Conservation (phyloP, 1,140 invertebrate species). For the Sinonovacula constricta region DNA sequence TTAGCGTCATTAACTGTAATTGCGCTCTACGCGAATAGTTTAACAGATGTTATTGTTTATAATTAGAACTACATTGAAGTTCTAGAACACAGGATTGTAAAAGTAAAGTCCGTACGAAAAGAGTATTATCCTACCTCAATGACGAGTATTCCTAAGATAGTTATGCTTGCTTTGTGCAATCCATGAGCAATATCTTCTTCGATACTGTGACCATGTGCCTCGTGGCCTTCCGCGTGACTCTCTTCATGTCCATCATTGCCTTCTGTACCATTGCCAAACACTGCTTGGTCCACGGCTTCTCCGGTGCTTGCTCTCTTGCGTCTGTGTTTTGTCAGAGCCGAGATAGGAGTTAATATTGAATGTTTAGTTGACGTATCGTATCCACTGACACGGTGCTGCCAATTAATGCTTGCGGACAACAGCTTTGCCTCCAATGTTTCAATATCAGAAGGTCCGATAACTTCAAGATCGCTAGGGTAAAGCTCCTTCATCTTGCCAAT, state of each 20-base stretch:
- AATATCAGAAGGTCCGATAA: conserved; percentile 13
- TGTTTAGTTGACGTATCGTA: no score
- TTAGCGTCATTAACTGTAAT: no score
- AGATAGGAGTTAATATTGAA: no score
- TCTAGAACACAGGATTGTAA: no score
- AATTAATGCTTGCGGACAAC: conserved; percentile 22
- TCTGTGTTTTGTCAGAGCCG: no score
- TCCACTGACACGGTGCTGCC: no score
- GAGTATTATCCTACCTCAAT: conserved; percentile 52
- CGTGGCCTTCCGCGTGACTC: not conserved
- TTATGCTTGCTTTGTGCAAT: conserved; percentile 63
- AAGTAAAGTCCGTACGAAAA: no score
- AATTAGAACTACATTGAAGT: no score
- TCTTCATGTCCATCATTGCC: not conserved
- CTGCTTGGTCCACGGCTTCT: not conserved
- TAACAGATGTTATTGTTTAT: no score
- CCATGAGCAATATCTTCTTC: conserved; percentile 59
- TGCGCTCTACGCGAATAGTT: no score
- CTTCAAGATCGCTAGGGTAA: conserved; percentile 23
- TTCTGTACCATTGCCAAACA: not conserved
- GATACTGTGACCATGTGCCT: conserved; percentile 11
- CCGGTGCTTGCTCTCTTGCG: no score
- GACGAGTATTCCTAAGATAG: conserved; percentile 62
- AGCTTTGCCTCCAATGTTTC: conserved; percentile 28
- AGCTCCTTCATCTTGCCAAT: conserved; percentile 35